These are phyloP conservation scores for Micropterix aruncella DNA, from an alignment of 2,888 invertebrate genomes.

Conservation along the genomic window DNA sequence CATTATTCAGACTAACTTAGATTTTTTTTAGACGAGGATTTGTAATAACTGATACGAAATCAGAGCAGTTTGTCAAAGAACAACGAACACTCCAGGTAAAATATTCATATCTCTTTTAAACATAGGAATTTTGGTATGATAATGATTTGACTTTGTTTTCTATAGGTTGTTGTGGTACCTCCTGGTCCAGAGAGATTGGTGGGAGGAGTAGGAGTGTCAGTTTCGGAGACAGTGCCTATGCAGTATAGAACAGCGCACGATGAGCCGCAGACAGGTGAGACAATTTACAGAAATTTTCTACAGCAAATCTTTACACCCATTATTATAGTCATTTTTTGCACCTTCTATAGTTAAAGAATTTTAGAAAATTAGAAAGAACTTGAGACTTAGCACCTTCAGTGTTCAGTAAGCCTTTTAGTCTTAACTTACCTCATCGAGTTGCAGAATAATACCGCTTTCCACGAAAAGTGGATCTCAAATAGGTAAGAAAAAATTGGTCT, in stretches of 20 bases:
- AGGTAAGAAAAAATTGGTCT: no score
- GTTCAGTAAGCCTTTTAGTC: no score
- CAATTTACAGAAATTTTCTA: no score
- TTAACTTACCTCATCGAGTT: no score
- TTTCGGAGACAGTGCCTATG: background rate
- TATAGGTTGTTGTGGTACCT: background rate
- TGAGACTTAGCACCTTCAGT: no score
- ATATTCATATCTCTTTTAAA: background rate
- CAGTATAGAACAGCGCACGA: background rate
- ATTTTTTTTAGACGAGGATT: background rate
- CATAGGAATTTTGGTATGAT: background rate
- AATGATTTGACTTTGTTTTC: background rate
- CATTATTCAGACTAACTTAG: constrained; percentile 1
- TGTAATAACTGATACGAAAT: background rate
- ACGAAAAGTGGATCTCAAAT: no score
- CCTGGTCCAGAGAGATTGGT: background rate
- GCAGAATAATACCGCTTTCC: no score
- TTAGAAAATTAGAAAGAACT: no score
- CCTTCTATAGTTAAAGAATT: no score
- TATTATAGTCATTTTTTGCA: no score
- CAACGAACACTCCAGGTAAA: background rate
- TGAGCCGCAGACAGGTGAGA: constrained; percentile 1
- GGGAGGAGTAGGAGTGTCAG: background rate
- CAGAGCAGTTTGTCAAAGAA: background rate
- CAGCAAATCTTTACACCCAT: no score